Percentiles rank a stretch among this genome's conserved stretches.
phyloP scores from a whole-genome alignment of 2,888 invertebrate genomes.

The Palloptera scutellata region DNA sequence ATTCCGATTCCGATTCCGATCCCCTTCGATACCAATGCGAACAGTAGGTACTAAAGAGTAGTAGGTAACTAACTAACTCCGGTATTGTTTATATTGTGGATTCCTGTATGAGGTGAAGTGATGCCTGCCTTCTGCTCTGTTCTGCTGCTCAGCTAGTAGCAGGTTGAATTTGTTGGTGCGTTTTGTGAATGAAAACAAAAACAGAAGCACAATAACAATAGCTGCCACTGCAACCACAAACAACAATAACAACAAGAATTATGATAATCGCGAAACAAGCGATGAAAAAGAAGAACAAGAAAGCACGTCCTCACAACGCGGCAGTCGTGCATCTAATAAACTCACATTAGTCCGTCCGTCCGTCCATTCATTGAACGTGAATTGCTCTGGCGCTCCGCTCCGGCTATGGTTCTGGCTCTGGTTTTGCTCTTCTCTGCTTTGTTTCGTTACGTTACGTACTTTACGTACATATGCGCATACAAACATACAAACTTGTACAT shows the following conservation, averaged over 20 bases:
- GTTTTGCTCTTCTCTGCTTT: conserved; percentile 34
- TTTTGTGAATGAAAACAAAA: conserved; percentile 27
- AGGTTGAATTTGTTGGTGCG: conserved; percentile 7
- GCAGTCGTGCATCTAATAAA: conserved; percentile 65
- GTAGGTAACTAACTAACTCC: not conserved
- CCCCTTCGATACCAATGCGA: no score
- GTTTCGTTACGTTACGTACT: not conserved
- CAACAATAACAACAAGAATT: not conserved
- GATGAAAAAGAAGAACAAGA: conserved; percentile 31
- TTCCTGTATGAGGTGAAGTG: not conserved
- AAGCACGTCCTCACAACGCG: conserved; percentile 64
- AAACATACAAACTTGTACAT: conserved; percentile 18
- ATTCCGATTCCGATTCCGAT: conserved; percentile 27
- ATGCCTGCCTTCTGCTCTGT: not conserved
- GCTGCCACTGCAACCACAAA: conserved; percentile 10
- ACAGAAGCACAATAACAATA: conserved; percentile 8
- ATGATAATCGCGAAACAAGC: conserved; percentile 24
- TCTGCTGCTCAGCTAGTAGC: not conserved
- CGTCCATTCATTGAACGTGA: conserved; percentile 43
- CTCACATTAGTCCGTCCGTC: conserved; percentile 56
- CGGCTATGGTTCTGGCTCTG: conserved; percentile 34
- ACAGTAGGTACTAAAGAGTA: no score
- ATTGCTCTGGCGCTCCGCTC: conserved; percentile 37
- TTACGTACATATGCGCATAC: conserved; percentile 8
- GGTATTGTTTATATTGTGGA: conserved; percentile 5